Evolutionary conservation across 2,888 invertebrate genomes (phyloP), one percentile per base, ranked within the genome.

Genomic region (Globia sparganii): DNA sequence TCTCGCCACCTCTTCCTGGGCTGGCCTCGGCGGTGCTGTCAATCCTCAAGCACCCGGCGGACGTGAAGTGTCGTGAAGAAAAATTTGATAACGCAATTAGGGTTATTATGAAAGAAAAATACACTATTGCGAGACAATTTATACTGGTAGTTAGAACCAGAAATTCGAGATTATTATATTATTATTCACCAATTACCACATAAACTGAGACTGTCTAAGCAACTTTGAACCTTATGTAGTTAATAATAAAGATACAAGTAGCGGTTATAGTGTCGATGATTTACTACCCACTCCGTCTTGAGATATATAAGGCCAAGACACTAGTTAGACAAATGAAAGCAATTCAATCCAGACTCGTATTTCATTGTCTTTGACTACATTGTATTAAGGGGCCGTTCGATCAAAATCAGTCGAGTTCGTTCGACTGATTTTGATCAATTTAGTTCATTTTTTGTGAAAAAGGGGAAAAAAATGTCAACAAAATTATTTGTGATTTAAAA

Each of bases 311-410:
- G 25, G n/a, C 43, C 49, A 62, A 53, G 65, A 61, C 21, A 67
- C 61, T 72, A 72, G 61, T 64, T 53, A 49, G 71, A 72, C 40
- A 66, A 75, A 79, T 84, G 61, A 69, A 34, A 69, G 61, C 80
- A 72, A 75, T 84, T 79, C 28, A 70, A 61, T 62, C 72, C 72
- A 78, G 83, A 78, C 61, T 70, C 56, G 31, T 40, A 64, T 72
- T n/a, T 49, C 34, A 56, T 31, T 67, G 56, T 58, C 61, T 56
- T 77, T 59, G 40, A 65, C 46, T 40, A 25, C 53, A 56, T 46
- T 61, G 31, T 75, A 28, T 40, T 34, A 53, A 49, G 3, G 2
- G 49, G 8, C 49, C 25, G 49, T 49, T 21, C 49, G n/a, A n/a
- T n/a, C n/a, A n/a, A n/a, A n/a, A n/a, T n/a, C n/a, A n/a, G n/a